A percentile compares a stretch with the other conserved stretches of the same genome.
These are phyloP conservation scores for Drosophila macrospina DNA, from an alignment of 2,888 invertebrate genomes.

Conservation along the genomic window DNA sequence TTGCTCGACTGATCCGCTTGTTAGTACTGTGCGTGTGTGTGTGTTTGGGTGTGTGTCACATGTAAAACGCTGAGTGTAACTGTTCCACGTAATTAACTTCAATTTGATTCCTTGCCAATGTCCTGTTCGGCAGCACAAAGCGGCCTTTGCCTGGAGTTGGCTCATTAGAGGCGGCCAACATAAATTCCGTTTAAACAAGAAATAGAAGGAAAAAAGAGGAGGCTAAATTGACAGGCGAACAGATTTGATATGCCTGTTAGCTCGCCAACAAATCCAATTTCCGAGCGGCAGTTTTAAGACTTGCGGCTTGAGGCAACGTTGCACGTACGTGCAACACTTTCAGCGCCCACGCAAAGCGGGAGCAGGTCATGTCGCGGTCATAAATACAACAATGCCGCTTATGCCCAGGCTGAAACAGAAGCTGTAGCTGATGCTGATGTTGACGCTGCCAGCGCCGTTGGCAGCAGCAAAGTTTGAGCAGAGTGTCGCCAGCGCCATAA, in stretches of 20 bases:
- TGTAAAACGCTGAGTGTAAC: constrained; percentile 55
- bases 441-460: constrained; percentile 17
- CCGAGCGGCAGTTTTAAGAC: constrained; percentile 65
- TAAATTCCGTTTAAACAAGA: constrained; percentile 65
- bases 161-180: constrained; percentile 68
- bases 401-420: constrained; percentile 13
- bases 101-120: constrained; percentile 69
- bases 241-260: constrained; percentile 65
- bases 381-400: constrained; percentile 80
- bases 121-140: constrained; percentile 56
- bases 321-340: constrained; percentile 80
- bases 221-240: constrained; percentile 75
- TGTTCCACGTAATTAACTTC: constrained; percentile 78
- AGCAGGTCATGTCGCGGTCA: constrained; percentile 84
- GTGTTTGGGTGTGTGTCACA: constrained; percentile 31
- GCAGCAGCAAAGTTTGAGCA: constrained; percentile 66
- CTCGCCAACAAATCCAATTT: constrained; percentile 74
- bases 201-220: constrained; percentile 7
- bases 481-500: constrained; percentile 81
- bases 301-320: constrained; percentile 62
- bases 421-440: neutral
- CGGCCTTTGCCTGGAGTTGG: neutral
- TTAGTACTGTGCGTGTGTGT: neutral
- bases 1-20: no score
- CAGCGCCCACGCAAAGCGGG: constrained; percentile 38